Conservation (phyloP, 2,888 invertebrate species). For the Lepeophtheirus nordmannii region DNA sequence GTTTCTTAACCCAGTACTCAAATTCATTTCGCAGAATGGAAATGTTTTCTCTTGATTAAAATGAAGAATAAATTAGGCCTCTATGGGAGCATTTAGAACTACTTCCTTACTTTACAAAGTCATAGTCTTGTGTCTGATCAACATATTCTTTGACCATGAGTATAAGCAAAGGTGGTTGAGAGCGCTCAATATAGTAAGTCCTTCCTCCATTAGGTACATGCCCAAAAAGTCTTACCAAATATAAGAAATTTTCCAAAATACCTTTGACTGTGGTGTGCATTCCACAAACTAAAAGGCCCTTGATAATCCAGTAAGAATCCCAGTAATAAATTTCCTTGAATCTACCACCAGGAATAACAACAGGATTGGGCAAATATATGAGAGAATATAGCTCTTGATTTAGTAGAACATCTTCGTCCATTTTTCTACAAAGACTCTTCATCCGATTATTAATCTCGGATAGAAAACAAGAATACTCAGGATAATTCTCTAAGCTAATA, state of each 20-base stretch:
- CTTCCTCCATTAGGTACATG: conserved; percentile 52
- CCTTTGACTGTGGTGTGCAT: conserved; percentile 62
- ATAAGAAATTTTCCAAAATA: conserved; percentile 70
- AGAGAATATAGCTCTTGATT: conserved; percentile 42
- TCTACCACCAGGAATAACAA: conserved; percentile 56
- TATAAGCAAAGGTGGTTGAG: conserved; percentile 39
- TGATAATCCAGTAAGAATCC: conserved; percentile 88
- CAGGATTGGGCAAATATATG: conserved; percentile 59
- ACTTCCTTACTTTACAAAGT: not conserved
- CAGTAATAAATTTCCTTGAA: conserved; percentile 56
- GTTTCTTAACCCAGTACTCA: conserved; percentile 64
- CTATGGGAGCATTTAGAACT: too few relatives aligned
- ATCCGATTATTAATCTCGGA: conserved; percentile 3
- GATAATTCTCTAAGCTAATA: not conserved
- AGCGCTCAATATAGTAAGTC: conserved; percentile 50
- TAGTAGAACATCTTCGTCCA: conserved; percentile 1
- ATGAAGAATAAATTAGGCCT: not conserved
- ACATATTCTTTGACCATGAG: conserved; percentile 61
- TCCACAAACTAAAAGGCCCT: conserved; percentile 66
- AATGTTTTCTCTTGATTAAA: conserved; percentile 29
- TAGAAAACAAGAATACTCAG: not conserved
- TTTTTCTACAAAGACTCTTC: conserved; percentile 13
- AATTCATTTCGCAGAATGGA: conserved; percentile 36
- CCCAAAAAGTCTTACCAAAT: conserved; percentile 50
- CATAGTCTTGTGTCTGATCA: conserved; percentile 51